Base-by-base conservation (phyloP, 2,888 invertebrate genomes). In the Deilephila porcellus region DNA sequence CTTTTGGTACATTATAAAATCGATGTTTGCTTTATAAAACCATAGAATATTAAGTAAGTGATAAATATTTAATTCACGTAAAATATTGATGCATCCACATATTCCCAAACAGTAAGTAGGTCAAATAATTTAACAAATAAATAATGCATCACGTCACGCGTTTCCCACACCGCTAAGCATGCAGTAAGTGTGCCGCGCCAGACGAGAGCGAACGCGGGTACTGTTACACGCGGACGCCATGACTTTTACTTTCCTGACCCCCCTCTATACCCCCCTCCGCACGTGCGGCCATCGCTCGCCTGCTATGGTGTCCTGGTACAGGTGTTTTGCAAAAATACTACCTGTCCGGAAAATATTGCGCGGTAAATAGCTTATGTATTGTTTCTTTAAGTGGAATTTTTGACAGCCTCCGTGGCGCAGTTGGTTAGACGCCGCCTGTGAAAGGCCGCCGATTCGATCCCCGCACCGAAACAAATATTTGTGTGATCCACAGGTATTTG, bases 161-260 rank as follows among this genome's bases (percentile, higher is more conserved):
- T 60, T 71, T 60, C 71, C 45, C 71, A 52, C n/a, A 64, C 45
- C 20, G 64, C 67, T 25, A 25, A 67, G 14, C 64, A 20, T 11
- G 76, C 75, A 70, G 79, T 80, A 87, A 88, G 86, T 88, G 83
- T 85, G 88, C 78, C 86, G 77, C 80, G 82, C 79, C 80, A 79
- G 82, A 81, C 83, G 92, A 93, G 93, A 93, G 93, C 90, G 92
- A 92, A 91, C 87, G 86, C 85, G 83, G 86, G 89, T 90, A 92
- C 93, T 86, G 93, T 91, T 93, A 92, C 80, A 77, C 81, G 81
- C 71, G 78, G 52, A 67, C 67, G 67, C 45, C 82, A 84, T 80
- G 85, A 93, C 93, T 93, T 93, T 93, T 93, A 93, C 93, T 93
- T 93, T 93, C 87, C 83, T 83, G 78, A 81, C 81, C 79, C 80